Conservation (phyloP, 2,113 vertebrate genomes). For the Bufo bufo region DNA sequence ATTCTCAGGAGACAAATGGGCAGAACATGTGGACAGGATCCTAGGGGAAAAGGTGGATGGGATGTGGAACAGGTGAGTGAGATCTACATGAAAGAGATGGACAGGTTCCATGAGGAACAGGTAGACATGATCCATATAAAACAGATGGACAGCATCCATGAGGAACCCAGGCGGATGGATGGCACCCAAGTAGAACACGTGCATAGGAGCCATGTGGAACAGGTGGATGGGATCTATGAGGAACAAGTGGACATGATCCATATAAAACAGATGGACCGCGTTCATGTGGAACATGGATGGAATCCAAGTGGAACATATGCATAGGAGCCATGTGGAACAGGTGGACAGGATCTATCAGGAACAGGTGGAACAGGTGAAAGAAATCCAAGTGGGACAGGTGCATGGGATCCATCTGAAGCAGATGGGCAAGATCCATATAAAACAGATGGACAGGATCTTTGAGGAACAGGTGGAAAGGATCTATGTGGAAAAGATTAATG, state of each 20-base stretch:
- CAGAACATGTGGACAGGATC: too few relatives aligned
- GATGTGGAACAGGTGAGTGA: too few relatives aligned
- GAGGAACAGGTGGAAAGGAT: too few relatives aligned
- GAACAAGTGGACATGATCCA: neutral
- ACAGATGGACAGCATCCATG: too few relatives aligned
- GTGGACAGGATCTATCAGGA: neutral
- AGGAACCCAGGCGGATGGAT: too few relatives aligned
- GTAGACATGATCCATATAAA: neutral
- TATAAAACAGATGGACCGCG: neutral
- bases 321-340: neutral
- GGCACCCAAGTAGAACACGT: neutral
- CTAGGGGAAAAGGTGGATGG: too few relatives aligned
- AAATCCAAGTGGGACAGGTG: neutral
- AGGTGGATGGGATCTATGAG: neutral
- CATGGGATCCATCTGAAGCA: neutral
- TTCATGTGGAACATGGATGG: too few relatives aligned
- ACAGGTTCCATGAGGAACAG: neutral
- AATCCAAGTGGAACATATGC: neutral
- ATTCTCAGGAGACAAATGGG: neutral
- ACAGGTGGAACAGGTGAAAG: neutral
- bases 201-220: neutral
- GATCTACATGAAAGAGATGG: neutral
- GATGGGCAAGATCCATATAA: neutral
- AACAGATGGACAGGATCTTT: too few relatives aligned
- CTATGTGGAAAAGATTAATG: too few relatives aligned